Evolutionary conservation across 2,888 invertebrate species (phyloP), one percentile per base, ranked within the genome.

Genomic region (Ophion obscuratus): DNA sequence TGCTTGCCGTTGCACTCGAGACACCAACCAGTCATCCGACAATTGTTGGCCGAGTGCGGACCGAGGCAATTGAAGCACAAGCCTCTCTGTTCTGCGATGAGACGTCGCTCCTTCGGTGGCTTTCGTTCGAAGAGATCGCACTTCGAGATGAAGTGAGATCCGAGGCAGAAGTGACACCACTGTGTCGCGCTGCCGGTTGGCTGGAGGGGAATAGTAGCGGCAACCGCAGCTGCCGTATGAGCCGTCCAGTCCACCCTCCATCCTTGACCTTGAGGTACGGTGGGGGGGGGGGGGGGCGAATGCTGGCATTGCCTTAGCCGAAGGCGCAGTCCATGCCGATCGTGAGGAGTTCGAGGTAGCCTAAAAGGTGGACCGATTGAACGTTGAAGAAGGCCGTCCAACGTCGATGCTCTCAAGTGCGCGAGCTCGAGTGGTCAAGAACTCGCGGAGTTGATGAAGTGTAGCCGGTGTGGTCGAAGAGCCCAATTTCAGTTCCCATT

Each of bases 31-130:
- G 57, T 73, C 0, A 53, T n/a, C 2, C 71, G 71, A 31, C 71
- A 73, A n/a, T 57, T 73, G 17, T 31, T 31, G 27, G 57, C 71
- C 57, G 71, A 59, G 59, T 73, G 57, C 2, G 71, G 71, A 31
- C 71, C 71, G 7, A 73, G 71, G 59, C 57, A 73, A n/a, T 73
- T 73, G 36, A 73, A 73, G 36, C 59, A 73, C 24, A 73, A 59
- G 4, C 71, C 59, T 11, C 24, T 24, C 24, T 24, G 24, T 1
- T 31, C 31, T 57, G 36, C 71, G 59, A 57, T 59, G 17, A 31
- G 36, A 0, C 57, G 71, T 59, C 57, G 57, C 59, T 57, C 27
- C n/a, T 24, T 11, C 6, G 71, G 53, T 0, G 71, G 4, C 70
- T 53, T 70, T 20, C 20, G 1, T 24, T 53, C 24, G 57, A 57